Percentiles rank a stretch among this genome's conserved stretches.
Evolutionary conservation across 2,888 invertebrate genomes (phyloP).

Genomic region (Oxycera nigricornis): DNA sequence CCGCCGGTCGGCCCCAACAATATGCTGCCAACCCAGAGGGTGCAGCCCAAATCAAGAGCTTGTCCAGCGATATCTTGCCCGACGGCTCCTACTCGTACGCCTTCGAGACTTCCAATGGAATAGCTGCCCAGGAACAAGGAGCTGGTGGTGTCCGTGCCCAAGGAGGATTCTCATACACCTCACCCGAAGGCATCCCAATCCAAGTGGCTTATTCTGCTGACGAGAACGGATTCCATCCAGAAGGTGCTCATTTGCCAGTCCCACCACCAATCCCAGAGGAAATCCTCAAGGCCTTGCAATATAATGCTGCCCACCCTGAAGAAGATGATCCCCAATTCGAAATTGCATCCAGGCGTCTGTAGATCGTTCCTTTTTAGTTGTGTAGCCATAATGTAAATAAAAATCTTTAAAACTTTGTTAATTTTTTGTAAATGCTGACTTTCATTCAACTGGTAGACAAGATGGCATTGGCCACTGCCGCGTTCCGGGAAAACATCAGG

Average conservation of each 20-base stretch:
- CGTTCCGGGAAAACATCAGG: not conserved
- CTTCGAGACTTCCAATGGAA: constrained; percentile 29
- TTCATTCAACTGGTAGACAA: not conserved
- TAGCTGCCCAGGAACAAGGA: constrained; percentile 37
- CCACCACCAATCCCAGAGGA: constrained; percentile 37
- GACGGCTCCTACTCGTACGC: constrained; percentile 31
- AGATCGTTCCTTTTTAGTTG: constrained; percentile 7
- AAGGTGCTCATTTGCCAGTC: constrained; percentile 33
- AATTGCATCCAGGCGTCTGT: constrained; percentile 25
- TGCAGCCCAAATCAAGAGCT: constrained; percentile 29
- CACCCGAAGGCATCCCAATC: constrained; percentile 37
- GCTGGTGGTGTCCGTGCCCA: constrained; percentile 29
- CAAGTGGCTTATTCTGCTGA: constrained; percentile 22
- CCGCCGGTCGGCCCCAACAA: constrained; percentile 16
- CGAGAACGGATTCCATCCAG: constrained; percentile 37
- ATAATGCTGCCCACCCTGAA: constrained; percentile 35
- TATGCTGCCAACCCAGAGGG: constrained; percentile 29
- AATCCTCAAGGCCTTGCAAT: constrained; percentile 22
- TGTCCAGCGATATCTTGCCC: constrained; percentile 23
- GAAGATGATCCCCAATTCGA: constrained; percentile 35
- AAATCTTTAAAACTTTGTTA: not conserved
- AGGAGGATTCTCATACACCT: constrained; percentile 20
- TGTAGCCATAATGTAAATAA: constrained; percentile 22
- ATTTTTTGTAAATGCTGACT: constrained; percentile 8
- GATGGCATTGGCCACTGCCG: not conserved